Evolutionary conservation across 2,113 vertebrate genomes (phyloP).

Genomic region (Mustelus asterias): DNA sequence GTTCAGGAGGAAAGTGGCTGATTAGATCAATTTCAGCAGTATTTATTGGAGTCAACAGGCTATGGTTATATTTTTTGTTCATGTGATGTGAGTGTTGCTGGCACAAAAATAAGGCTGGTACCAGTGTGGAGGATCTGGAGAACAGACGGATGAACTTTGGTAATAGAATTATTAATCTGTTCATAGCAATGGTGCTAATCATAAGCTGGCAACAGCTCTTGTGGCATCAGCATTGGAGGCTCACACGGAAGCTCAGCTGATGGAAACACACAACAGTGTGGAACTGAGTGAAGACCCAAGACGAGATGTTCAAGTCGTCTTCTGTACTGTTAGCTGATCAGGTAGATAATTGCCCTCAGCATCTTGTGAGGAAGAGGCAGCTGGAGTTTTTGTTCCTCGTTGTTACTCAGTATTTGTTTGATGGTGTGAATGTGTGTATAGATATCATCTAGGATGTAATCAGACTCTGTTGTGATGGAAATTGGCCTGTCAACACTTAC

Average conservation of each 20-base stretch:
- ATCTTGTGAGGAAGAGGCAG: background rate
- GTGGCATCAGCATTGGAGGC: background rate
- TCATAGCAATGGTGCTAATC: background rate
- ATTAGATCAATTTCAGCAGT: background rate
- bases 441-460: background rate
- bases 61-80: background rate
- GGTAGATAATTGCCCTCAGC: background rate
- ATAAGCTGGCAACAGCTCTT: background rate
- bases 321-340: background rate
- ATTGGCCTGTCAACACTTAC: background rate
- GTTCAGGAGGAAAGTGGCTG: background rate
- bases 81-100: background rate
- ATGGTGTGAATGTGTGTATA: background rate
- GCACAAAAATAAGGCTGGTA: background rate
- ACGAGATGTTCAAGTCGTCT: background rate
- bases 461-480: background rate
- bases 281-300: background rate
- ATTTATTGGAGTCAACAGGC: background rate
- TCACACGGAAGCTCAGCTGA: background rate
- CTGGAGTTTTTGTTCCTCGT: background rate
- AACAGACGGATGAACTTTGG: background rate
- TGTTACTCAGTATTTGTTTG: background rate
- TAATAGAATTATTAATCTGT: background rate
- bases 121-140: background rate
- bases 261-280: background rate